Evolutionary conservation across 30 jellyfish, hydroid and myxozoan species (phyloP).

Genomic region (Hydra vulgaris): DNA sequence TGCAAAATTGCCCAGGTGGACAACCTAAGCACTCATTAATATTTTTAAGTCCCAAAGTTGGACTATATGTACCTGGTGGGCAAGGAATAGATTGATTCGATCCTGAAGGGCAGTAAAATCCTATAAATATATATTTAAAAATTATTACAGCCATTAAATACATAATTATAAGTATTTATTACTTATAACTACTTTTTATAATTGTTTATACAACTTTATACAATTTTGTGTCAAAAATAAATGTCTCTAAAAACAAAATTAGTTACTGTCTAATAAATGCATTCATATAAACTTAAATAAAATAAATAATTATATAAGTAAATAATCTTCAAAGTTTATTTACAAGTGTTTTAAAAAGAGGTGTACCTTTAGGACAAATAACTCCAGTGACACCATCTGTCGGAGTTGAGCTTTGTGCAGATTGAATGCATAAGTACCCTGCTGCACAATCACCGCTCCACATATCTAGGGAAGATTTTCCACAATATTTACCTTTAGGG

Average conservation of each 20-base stretch:
- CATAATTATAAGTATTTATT: neutral
- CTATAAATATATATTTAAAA: slow-evolving; percentile 13
- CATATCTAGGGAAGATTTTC: slow-evolving; percentile 50
- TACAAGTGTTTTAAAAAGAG: too few species aligned
- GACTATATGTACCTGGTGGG: slow-evolving; percentile 82
- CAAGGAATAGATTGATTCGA: slow-evolving; percentile 63
- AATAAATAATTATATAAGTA: too few species aligned
- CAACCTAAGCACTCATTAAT: slow-evolving; percentile 64
- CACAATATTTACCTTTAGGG: slow-evolving; percentile 89
- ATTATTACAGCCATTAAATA: neutral
- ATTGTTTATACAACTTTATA: too few species aligned
- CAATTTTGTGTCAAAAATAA: too few species aligned
- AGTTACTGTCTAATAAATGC: too few species aligned
- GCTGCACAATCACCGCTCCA: slow-evolving; percentile 87
- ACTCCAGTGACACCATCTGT: slow-evolving; percentile 75
- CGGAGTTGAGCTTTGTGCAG: slow-evolving; percentile 59
- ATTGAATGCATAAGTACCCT: slow-evolving; percentile 53
- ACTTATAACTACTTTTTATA: neutral
- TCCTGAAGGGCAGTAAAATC: slow-evolving; percentile 85
- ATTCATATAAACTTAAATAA: too few species aligned
- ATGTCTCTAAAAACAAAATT: too few species aligned
- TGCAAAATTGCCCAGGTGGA: slow-evolving; percentile 66
- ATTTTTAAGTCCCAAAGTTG: slow-evolving; percentile 67
- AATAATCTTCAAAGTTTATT: too few species aligned
- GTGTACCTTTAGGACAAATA: slow-evolving; percentile 82